Evolutionary conservation across 2,797 vertebrate species (phyloP).

Genomic region (Adrianichthys oophorus): DNA sequence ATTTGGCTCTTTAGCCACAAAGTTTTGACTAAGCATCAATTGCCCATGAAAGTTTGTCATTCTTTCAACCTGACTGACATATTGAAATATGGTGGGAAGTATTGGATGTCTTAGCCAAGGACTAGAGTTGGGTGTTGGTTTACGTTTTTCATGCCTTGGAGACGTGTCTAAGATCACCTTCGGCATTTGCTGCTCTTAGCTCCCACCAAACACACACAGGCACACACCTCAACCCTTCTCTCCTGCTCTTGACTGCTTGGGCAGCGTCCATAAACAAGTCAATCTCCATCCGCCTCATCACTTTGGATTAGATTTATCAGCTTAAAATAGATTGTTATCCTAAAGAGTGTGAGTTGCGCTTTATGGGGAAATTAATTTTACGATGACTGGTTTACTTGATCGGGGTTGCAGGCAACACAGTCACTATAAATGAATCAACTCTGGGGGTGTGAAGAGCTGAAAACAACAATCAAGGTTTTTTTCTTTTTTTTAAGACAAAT

Average conservation of each 20-base stretch:
- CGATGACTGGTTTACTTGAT: slow-evolving; percentile 78
- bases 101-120: slow-evolving; percentile 46
- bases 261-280: slow-evolving; percentile 73
- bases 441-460: slow-evolving; percentile 27
- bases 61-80: slow-evolving; percentile 59
- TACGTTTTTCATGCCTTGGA: slow-evolving; percentile 51
- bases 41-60: slow-evolving; percentile 36
- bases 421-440: slow-evolving; percentile 55
- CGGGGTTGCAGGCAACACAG: slow-evolving; percentile 45
- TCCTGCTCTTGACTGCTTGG: slow-evolving; percentile 60
- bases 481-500: slow-evolving; percentile 31
- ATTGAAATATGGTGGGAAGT: slow-evolving; percentile 40
- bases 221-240: slow-evolving; percentile 1
- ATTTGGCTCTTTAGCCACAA: slow-evolving; percentile 18
- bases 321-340: slow-evolving; percentile 79
- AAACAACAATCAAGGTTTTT: slow-evolving; percentile 44
- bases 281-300: slow-evolving; percentile 67
- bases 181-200: slow-evolving; percentile 47
- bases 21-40: slow-evolving; percentile 40
- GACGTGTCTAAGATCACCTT: slow-evolving; percentile 64
- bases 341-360: slow-evolving; percentile 61
- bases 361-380: slow-evolving; percentile 79
- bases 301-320: slow-evolving; percentile 77
- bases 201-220: background rate
- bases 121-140: slow-evolving; percentile 49